phyloP scores from a whole-genome alignment of 2,888 invertebrate genomes.

The Scaptomyza tumidula region DNA sequence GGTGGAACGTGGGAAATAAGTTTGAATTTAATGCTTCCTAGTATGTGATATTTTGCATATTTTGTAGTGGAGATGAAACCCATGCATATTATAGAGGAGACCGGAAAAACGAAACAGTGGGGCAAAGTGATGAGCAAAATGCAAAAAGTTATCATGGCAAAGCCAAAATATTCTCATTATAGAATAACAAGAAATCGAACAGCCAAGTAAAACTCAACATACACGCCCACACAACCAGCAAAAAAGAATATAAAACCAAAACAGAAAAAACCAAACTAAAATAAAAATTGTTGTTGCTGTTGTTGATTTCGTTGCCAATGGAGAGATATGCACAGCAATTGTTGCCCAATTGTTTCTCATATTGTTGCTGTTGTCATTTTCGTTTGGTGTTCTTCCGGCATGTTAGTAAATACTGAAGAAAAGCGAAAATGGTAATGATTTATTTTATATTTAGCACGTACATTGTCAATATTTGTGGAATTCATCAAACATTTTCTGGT shows the following conservation, averaged over 20 bases:
- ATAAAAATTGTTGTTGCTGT: slow-evolving; percentile 44
- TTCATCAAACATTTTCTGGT: slow-evolving; percentile 59
- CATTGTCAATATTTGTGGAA: slow-evolving; percentile 78
- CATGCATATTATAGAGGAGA: too few relatives aligned
- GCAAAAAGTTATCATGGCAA: too few relatives aligned
- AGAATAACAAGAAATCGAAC: slow-evolving; percentile 31
- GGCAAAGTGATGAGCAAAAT: too few relatives aligned
- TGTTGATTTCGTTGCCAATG: slow-evolving; percentile 39
- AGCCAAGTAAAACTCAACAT: slow-evolving; percentile 29
- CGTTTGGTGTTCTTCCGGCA: slow-evolving; percentile 65
- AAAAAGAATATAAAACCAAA: slow-evolving; percentile 1
- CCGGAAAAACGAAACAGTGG: too few relatives aligned
- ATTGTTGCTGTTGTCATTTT: slow-evolving; percentile 29
- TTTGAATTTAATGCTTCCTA: not conserved
- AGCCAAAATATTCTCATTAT: too few relatives aligned
- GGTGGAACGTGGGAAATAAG: too few relatives aligned
- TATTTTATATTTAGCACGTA: slow-evolving; percentile 75
- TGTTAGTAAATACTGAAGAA: slow-evolving; percentile 73
- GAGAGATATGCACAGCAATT: slow-evolving; percentile 42
- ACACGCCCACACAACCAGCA: slow-evolving; percentile 18
- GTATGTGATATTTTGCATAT: too few relatives aligned
- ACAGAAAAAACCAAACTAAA: not conserved
- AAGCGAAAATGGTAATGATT: slow-evolving; percentile 66
- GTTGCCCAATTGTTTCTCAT: slow-evolving; percentile 17
- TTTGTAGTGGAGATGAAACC: too few relatives aligned